Percentiles rank a stretch among this genome's conserved stretches.
phyloP scores from a whole-genome alignment of 1,140 invertebrate species.

The Drosophila santomea region DNA sequence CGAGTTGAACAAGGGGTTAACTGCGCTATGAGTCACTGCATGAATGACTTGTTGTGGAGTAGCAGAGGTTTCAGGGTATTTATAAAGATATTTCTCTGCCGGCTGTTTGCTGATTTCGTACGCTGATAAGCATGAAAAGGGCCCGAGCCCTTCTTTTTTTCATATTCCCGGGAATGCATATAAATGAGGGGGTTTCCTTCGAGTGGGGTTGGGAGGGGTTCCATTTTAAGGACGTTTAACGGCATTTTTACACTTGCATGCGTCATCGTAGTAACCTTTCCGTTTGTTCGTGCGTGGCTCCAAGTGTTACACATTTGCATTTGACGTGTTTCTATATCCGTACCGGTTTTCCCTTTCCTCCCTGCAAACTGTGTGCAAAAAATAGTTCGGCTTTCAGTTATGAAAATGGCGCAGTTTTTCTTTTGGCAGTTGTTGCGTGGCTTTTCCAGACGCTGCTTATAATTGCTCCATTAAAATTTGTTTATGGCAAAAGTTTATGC shows the following conservation, averaged over 20 bases:
- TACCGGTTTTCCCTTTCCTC: not conserved
- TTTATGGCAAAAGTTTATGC: constrained; percentile 74
- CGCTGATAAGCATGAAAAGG: constrained; percentile 70
- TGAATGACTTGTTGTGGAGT: constrained; percentile 47
- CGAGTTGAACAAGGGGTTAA: constrained; percentile 66
- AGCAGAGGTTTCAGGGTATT: constrained; percentile 13
- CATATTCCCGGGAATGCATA: constrained; percentile 45
- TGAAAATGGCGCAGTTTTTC: constrained; percentile 61
- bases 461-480: constrained; percentile 83
- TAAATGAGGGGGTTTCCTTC: constrained; percentile 49
- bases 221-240: constrained; percentile 56
- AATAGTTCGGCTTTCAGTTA: constrained; percentile 68
- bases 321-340: constrained; percentile 41
- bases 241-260: constrained; percentile 62
- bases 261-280: constrained; percentile 60
- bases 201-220: not conserved
- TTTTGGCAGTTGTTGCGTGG: constrained; percentile 51
- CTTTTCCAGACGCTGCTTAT: constrained; percentile 75
- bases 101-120: constrained; percentile 61
- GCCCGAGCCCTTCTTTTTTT: not conserved
- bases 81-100: constrained; percentile 68
- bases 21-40: constrained; percentile 69
- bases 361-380: constrained; percentile 35
- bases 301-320: constrained; percentile 80
- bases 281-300: constrained; percentile 55